Evolutionary conservation across 2,888 invertebrate species (phyloP).

Genomic region (Hyalella azteca): DNA sequence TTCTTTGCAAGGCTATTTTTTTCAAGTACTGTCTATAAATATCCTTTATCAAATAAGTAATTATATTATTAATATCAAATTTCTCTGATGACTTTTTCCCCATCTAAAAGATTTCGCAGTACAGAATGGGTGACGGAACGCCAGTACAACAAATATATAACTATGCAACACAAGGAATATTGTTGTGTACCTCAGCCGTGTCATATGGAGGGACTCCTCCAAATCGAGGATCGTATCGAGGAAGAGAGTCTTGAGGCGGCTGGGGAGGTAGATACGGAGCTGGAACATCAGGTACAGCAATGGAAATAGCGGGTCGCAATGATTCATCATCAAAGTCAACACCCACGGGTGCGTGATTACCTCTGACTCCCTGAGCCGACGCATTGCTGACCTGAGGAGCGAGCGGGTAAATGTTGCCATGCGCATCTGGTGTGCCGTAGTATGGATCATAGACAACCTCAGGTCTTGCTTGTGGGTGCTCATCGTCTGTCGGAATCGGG

Average conservation of each 20-base stretch:
- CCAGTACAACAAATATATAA: too few species aligned
- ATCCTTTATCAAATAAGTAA: too few species aligned
- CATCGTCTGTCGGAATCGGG: neutral
- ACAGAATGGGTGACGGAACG: too few species aligned
- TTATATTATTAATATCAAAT: too few species aligned
- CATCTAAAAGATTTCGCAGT: too few species aligned
- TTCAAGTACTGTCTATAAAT: too few species aligned
- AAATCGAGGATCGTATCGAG: neutral
- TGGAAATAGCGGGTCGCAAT: neutral
- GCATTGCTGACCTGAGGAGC: neutral
- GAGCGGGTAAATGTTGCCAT: too few species aligned
- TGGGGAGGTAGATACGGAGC: neutral
- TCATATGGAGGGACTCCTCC: too few species aligned
- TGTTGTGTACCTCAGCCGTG: too few species aligned
- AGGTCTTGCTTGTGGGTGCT: neutral
- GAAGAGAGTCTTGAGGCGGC: neutral
- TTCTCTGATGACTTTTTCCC: too few species aligned
- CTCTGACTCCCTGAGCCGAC: neutral
- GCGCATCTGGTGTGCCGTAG: neutral
- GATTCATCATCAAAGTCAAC: slow-evolving; percentile 25
- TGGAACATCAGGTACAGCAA: neutral
- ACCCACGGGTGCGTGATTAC: neutral
- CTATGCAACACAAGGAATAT: too few species aligned
- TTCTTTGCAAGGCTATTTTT: too few species aligned
- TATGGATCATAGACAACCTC: slow-evolving; percentile 3